Evolutionary conservation across 2,797 vertebrate species (phyloP).

Genomic region (Scyliorhinus canicula): DNA sequence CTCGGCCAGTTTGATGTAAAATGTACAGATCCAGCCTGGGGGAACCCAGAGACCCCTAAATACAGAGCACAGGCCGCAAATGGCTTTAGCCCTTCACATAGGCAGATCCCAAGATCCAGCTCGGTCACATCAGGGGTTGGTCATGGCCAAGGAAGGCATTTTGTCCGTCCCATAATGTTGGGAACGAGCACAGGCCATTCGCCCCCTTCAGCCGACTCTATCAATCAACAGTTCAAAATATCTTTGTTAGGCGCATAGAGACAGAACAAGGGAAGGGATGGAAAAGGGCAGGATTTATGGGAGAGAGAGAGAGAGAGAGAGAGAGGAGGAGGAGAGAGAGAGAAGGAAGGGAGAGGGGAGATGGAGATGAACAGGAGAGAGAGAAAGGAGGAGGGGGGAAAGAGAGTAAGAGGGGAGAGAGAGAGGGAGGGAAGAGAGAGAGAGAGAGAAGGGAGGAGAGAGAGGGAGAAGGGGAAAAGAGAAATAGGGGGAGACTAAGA

Average conservation of each 20-base stretch:
- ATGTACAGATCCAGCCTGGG: neutral
- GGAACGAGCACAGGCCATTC: neutral
- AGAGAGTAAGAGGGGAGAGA: neutral
- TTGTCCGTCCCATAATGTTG: neutral
- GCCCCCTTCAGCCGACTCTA: neutral
- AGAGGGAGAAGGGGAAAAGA: neutral
- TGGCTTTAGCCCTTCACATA: neutral
- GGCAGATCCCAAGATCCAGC: too few species aligned
- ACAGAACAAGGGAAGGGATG: neutral
- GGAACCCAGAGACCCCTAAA: neutral
- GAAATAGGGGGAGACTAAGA: neutral
- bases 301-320: neutral
- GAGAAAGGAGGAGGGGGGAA: neutral
- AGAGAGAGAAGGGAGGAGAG: neutral
- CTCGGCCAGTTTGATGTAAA: neutral
- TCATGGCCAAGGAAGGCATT: neutral
- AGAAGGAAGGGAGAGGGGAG: neutral
- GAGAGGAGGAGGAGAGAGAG: neutral
- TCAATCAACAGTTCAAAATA: neutral
- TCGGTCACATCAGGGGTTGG: neutral
- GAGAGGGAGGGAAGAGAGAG: too few species aligned
- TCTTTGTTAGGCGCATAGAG: neutral
- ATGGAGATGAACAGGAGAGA: neutral
- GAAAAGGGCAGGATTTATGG: neutral
- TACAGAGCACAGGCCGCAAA: neutral